Evolutionary conservation across 2,888 invertebrate genomes (phyloP).

Genomic region (Himalopsyche tibetana): DNA sequence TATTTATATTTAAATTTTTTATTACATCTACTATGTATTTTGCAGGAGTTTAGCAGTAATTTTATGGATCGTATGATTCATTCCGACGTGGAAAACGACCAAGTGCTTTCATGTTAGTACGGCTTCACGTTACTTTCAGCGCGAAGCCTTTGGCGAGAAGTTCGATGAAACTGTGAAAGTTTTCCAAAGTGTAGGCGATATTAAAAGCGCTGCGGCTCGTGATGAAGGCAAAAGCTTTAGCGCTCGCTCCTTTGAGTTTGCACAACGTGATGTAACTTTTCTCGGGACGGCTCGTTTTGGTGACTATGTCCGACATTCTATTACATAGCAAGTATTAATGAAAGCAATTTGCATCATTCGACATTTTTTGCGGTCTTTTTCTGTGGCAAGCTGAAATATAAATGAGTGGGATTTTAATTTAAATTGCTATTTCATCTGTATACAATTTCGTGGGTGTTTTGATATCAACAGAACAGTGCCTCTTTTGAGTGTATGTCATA

Average conservation of each 20-base stretch:
- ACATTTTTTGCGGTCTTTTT: slow-evolving; percentile 38
- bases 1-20: no score
- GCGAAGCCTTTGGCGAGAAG: neutral
- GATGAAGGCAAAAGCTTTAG: slow-evolving; percentile 6
- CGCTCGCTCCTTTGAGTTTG: slow-evolving; percentile 28
- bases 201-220: slow-evolving; percentile 2
- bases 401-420: slow-evolving; percentile 43
- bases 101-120: neutral
- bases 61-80: neutral
- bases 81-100: neutral
- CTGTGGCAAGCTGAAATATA: slow-evolving; percentile 24
- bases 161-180: slow-evolving; percentile 34
- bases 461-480: slow-evolving; percentile 30
- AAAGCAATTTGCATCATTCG: slow-evolving; percentile 38
- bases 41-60: neutral
- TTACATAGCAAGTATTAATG: slow-evolving; percentile 19
- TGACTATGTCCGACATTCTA: slow-evolving; percentile 20
- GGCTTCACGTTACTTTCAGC: neutral
- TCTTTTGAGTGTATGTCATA: slow-evolving; percentile 13
- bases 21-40: no score
- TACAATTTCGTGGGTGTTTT: slow-evolving; percentile 40
- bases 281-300: neutral
- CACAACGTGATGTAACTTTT: slow-evolving; percentile 16
- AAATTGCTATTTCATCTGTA: slow-evolving; percentile 40
- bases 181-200: slow-evolving; percentile 24